Conservation (phyloP, 2,113 vertebrate genomes). For the Saccopteryx bilineata region DNA sequence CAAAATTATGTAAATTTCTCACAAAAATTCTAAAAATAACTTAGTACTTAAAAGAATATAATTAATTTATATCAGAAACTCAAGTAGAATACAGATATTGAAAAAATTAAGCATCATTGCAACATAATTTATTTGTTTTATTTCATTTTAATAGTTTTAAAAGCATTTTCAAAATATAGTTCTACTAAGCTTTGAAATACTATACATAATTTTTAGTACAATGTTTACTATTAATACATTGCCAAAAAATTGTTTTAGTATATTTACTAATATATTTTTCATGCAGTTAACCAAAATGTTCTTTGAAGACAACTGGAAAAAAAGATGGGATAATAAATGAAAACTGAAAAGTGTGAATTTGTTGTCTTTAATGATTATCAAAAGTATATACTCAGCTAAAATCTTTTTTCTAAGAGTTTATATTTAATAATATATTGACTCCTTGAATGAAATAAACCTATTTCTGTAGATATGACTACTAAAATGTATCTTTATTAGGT, state of each 20-base stretch:
- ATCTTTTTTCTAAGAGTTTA: neutral
- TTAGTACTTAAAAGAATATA: neutral
- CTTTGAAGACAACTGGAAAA: neutral
- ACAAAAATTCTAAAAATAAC: neutral
- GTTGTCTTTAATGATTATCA: neutral
- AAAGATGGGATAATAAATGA: neutral
- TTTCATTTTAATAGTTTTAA: slow-evolving; percentile 12
- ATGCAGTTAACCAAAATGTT: neutral
- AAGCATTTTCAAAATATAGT: neutral
- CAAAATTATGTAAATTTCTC: neutral
- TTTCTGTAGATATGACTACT: neutral
- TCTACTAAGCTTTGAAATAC: slow-evolving; percentile 5
- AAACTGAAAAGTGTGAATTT: slow-evolving; percentile 9
- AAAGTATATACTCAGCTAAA: neutral
- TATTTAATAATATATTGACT: neutral
- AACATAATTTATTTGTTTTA: slow-evolving; percentile 4
- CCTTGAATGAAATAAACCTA: neutral
- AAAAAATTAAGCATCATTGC: slow-evolving; percentile 34
- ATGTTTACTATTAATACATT: neutral
- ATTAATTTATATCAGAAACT: neutral
- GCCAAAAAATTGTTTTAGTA: neutral
- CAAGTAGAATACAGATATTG: neutral
- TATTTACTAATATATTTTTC: neutral
- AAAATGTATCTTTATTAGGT: neutral
- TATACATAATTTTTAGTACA: neutral